A percentile compares a stretch with the other conserved stretches of the same genome.
These are phyloP conservation scores for Typhlomys cinereus DNA, from an alignment of 2,113 vertebrate genomes.

Conservation along the genomic window DNA sequence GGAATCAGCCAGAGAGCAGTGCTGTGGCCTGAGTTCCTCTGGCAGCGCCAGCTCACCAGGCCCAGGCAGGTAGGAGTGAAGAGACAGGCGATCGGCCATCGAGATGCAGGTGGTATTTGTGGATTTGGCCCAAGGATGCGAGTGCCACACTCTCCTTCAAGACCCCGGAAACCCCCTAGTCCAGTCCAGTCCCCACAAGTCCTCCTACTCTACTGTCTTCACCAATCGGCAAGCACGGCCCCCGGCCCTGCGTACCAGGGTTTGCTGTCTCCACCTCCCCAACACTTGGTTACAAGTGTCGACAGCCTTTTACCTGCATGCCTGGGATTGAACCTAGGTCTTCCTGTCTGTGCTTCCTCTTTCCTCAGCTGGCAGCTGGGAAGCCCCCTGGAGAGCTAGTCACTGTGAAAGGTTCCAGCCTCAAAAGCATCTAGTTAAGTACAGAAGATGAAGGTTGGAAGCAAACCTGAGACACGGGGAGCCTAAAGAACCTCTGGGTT, in stretches of 20 bases:
- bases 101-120: neutral
- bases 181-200: neutral
- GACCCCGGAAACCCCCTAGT: neutral
- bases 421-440: too few relatives aligned
- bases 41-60: neutral
- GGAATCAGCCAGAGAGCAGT: conserved; percentile 22
- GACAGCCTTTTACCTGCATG: too few relatives aligned
- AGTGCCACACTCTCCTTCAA: neutral
- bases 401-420: too few relatives aligned
- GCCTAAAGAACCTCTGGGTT: too few relatives aligned
- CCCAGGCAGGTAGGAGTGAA: neutral
- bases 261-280: too few relatives aligned
- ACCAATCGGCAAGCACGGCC: neutral
- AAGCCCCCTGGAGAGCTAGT: too few relatives aligned
- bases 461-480: too few relatives aligned
- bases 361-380: too few relatives aligned
- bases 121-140: neutral
- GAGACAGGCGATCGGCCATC: neutral
- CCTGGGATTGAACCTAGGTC: too few relatives aligned
- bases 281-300: too few relatives aligned
- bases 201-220: neutral
- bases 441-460: too few relatives aligned
- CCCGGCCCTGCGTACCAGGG: neutral
- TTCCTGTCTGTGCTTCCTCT: too few relatives aligned
- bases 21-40: neutral